phyloP scores from a whole-genome alignment of 2,113 vertebrate genomes.

The Pardalotus punctatus region DNA sequence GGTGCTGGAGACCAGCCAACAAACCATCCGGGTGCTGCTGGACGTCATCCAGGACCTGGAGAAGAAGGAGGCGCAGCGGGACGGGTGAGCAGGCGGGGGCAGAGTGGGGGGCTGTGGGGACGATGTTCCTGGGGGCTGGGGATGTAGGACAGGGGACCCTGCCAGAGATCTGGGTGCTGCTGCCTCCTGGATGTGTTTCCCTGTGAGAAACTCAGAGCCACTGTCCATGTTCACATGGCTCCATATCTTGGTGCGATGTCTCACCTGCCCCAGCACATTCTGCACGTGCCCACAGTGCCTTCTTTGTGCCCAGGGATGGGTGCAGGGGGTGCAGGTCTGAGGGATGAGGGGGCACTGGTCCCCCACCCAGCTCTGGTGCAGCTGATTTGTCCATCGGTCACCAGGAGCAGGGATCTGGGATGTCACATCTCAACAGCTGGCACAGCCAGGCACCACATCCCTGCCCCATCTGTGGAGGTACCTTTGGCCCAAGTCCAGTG shows the following conservation, averaged over 20 bases:
- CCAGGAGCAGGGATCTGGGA: not conserved
- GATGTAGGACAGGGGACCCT: accelerated
- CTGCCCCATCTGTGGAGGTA: not conserved
- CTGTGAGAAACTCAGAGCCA: not conserved
- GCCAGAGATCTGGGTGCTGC: not conserved
- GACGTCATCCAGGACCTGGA: conserved; percentile 90
- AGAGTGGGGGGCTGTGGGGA: accelerated
- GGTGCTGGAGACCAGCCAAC: conserved; percentile 88
- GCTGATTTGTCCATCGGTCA: accelerated
- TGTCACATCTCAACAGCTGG: not conserved
- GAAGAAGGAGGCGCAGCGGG: conserved; percentile 86
- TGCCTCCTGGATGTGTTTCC: accelerated
- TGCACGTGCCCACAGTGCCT: accelerated
- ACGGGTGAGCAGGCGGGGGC: conserved; percentile 73
- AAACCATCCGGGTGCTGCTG: conserved; percentile 87
- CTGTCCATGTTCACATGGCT: accelerated
- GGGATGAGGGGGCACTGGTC: not conserved
- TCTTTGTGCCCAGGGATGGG: not conserved
- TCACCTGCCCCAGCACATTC: accelerated
- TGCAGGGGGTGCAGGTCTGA: not conserved
- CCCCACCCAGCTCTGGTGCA: not conserved
- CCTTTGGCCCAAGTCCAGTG: accelerated
- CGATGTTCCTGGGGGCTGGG: accelerated
- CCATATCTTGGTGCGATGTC: accelerated
- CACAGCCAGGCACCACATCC: not conserved